Evolutionary conservation across 2,797 vertebrate genomes (phyloP).

Genomic region (Cyclura pinguis): DNA sequence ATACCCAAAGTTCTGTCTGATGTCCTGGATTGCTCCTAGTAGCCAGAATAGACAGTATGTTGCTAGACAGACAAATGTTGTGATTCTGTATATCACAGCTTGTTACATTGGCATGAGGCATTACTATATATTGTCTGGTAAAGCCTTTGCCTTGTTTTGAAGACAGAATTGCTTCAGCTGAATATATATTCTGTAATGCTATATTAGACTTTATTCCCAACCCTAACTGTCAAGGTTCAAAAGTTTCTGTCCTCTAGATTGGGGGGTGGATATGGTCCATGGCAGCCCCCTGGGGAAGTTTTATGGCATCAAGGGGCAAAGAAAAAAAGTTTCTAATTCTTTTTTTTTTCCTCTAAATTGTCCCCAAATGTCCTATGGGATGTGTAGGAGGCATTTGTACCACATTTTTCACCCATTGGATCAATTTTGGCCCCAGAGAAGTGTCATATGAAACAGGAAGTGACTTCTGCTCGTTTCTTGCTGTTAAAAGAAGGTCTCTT

Average conservation of each 20-base stretch:
- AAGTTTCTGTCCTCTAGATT: not conserved
- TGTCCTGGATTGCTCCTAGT: not conserved
- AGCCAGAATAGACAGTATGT: not conserved
- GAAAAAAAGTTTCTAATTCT: not conserved
- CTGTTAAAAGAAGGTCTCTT: too few species aligned
- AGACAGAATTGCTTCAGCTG: too few species aligned
- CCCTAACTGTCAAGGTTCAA: not conserved
- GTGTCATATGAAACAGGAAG: too few species aligned
- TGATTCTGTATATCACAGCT: not conserved
- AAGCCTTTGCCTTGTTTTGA: not conserved
- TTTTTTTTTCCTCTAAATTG: too few species aligned
- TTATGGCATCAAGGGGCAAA: too few species aligned
- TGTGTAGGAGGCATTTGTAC: too few species aligned
- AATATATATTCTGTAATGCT: not conserved
- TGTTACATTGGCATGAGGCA: not conserved
- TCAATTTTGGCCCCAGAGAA: too few species aligned
- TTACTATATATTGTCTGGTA: not conserved
- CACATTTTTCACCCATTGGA: too few species aligned
- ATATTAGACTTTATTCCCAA: not conserved
- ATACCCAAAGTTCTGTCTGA: not conserved
- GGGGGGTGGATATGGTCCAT: too few species aligned
- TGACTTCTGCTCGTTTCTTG: too few species aligned
- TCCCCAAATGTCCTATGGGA: too few species aligned
- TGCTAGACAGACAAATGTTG: not conserved
- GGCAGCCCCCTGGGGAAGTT: too few species aligned